Evolutionary conservation across 1,140 invertebrate genomes (phyloP).

Genomic region (Atopsyche davidsoni): DNA sequence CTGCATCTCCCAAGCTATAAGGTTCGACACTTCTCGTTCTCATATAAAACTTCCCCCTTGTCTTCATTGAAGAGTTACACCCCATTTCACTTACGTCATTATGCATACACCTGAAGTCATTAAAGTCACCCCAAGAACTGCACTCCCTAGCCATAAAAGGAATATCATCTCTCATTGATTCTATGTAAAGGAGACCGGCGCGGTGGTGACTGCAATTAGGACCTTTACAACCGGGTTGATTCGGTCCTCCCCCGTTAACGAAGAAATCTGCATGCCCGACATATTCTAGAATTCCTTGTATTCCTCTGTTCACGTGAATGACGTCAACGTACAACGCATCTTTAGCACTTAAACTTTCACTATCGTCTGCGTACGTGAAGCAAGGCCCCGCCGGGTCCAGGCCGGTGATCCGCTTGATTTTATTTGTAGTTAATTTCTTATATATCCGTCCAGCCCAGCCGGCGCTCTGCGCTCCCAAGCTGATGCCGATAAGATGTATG

Average conservation of each 20-base stretch:
- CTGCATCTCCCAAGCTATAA: conserved; percentile 17
- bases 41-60: conserved; percentile 52
- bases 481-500: conserved; percentile 55
- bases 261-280: conserved; percentile 61
- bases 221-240: conserved; percentile 58
- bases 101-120: conserved; percentile 42
- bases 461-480: conserved; percentile 55
- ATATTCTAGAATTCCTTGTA: conserved; percentile 51
- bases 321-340: conserved; percentile 59
- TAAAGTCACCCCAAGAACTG: conserved; percentile 44
- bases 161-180: conserved; percentile 50
- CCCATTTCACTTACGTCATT: conserved; percentile 45
- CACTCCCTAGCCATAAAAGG: conserved; percentile 49
- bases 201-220: conserved; percentile 57
- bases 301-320: conserved; percentile 56
- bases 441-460: conserved; percentile 55
- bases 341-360: conserved; percentile 51
- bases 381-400: conserved; percentile 53
- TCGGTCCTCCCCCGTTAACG: conserved; percentile 54
- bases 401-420: conserved; percentile 44
- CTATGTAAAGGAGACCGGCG: conserved; percentile 52
- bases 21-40: conserved; percentile 16
- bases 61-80: conserved; percentile 43
- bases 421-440: conserved; percentile 38
- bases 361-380: conserved; percentile 42